These are phyloP conservation scores for Nephrotoma flavescens DNA, from an alignment of 2,888 invertebrate species.

Conservation along the genomic window DNA sequence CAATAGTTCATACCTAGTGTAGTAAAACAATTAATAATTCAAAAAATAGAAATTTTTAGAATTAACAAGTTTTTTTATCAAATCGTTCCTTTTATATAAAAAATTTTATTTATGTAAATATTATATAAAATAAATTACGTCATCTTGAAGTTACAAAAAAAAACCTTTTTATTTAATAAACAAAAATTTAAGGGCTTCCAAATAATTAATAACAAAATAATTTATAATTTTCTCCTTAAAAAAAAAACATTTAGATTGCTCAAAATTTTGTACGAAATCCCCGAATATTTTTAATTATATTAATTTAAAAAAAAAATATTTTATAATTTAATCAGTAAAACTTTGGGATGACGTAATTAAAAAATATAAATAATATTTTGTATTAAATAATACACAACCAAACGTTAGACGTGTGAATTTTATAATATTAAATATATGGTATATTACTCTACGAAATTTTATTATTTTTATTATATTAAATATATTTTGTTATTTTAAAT, in stretches of 20 bases:
- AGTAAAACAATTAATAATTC: neutral
- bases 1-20: neutral
- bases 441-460: neutral
- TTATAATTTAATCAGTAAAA: neutral
- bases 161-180: neutral
- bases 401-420: neutral
- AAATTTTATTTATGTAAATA: neutral
- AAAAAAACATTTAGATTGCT: neutral
- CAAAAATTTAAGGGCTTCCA: neutral
- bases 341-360: neutral
- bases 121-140: neutral
- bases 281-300: neutral
- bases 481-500: neutral
- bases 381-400: neutral
- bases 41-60: neutral
- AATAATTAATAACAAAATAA: neutral
- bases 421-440: neutral
- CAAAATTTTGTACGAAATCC: neutral
- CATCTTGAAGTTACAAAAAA: neutral
- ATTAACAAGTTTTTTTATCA: neutral
- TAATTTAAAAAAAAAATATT: neutral
- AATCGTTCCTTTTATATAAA: neutral
- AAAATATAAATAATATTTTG: neutral
- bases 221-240: neutral
- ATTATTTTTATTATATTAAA: neutral